Base-by-base conservation (phyloP, 2,113 vertebrate species). In the Tamias sibiricus region DNA sequence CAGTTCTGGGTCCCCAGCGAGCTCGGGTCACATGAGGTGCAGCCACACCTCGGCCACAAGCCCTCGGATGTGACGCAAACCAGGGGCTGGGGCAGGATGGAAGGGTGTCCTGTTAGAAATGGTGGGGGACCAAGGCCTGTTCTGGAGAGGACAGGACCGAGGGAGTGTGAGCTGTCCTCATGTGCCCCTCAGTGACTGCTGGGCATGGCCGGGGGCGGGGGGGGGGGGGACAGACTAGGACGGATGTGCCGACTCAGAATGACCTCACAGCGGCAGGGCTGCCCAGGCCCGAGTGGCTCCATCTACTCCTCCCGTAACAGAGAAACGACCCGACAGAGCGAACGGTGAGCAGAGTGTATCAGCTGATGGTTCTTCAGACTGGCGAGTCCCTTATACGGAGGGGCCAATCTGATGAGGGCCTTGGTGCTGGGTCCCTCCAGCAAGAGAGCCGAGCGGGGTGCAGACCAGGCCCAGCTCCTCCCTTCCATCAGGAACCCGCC, bases 211-310 rank as follows among this genome's bases (percentile, higher is more conserved):
- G 5, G 42, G 24, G n/a, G n/a, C n/a, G n/a, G n/a, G n/a, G n/a
- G n/a, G n/a, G n/a, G n/a, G n/a, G n/a, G n/a, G 42, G 3, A 22
- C 0, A 59, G 19, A 11, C 20, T 3, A 4, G 40, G 22, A 28
- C 35, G 8, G 47, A n/a, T 5, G 28, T 14, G 44, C 35, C 32
- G 10, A 66, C 52, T 32, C 62, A 19, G 76, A 81, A 87, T 12
- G 26, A 37, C 9, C 82, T 47, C 40, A 44, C 20, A 47, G 35
- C 3, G 19, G 30, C 66, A 19, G 30, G 91, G 52, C 28, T 42
- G 28, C 49, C 28, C 32, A 42, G 16, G 3, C 22, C 66, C 37
- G 4, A 13, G 30, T 68, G 14, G 6, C 6, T 19, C 7, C 14
- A 16, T n/a, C 71, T 4, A 2, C 35, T 22, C 37, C 37, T n/a